Base-by-base conservation (phyloP, 2,113 vertebrate genomes). In the Sinocyclocheilus grahami region DNA sequence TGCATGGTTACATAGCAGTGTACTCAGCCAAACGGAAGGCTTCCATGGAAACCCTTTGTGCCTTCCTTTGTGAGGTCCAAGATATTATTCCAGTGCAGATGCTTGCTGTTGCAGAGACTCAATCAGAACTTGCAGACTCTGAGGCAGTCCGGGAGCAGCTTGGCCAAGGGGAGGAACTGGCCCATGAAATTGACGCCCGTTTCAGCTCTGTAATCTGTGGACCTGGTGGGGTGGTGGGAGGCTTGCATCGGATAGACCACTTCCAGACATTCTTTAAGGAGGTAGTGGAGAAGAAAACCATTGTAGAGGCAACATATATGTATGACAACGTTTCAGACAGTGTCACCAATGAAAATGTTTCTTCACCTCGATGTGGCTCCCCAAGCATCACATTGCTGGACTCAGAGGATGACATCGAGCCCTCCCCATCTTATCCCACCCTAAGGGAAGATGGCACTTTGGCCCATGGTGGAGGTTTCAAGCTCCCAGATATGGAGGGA, bases 41-140 rank as follows among this genome's bases (percentile, higher is more conserved):
- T 0, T 99, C 98, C 20, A 86, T 99, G 94, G 97, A 98, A 88
- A 97, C 96, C 75, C 92, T 99, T 1, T 94, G 98, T 39, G 97
- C 98, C 90, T 99, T 99, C 90, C 94, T 99, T 51, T 97, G 97
- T 89, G 98, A 99, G 91, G 96, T 99, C 84, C 98, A 97, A 93
- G 98, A 99, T 81, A 96, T 99, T 76, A 96, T 99, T 85, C 98
- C 98, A 33, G 90, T 99, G 14, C 98, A 99, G 92, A 89, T 99
- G 4, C 93, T 99, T 37, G 97, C 97, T 0, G 91, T 99, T 69
- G 95, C 95, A 0, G 96, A 98, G 0, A 96, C 93, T 87, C 92
- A 96, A 20, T 1, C 90, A 5, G 97, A 97, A 65, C 87, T 96
- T 76, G 91, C 94, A 14, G 97, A 98, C 89, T 95, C 95, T 0